phyloP scores from a whole-genome alignment of 2,113 vertebrate species.

The Boleophthalmus pectinirostris region DNA sequence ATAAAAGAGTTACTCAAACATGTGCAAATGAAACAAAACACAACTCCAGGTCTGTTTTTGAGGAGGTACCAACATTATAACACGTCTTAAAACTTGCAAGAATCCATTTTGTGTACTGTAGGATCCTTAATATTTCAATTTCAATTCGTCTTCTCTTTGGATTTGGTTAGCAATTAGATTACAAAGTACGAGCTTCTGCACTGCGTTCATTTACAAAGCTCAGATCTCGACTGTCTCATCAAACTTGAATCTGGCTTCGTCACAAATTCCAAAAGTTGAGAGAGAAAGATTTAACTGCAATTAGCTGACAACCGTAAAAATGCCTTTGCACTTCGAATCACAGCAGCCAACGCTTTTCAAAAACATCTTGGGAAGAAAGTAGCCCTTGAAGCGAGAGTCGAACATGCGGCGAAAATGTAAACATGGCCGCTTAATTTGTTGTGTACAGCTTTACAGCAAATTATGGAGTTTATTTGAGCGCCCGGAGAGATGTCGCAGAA shows the following conservation, averaged over 20 bases:
- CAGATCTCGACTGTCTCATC: too few species aligned
- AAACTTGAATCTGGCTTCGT: neutral
- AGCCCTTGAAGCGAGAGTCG: slow-evolving; percentile 1
- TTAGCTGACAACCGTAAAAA: slow-evolving; percentile 27
- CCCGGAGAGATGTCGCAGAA: slow-evolving; percentile 48
- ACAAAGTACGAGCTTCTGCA: too few species aligned
- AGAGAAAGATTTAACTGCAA: slow-evolving; percentile 8
- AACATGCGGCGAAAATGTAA: slow-evolving; percentile 16
- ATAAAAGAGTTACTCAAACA: too few species aligned
- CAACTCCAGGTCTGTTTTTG: too few species aligned
- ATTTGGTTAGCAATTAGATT: too few species aligned
- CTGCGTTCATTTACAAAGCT: neutral
- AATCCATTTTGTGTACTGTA: too few species aligned
- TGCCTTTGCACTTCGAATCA: neutral
- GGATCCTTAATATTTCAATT: too few species aligned
- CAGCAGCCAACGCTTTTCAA: neutral
- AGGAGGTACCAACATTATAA: too few species aligned
- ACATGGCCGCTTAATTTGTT: slow-evolving; percentile 28
- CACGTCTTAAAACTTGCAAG: too few species aligned
- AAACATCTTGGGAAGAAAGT: neutral
- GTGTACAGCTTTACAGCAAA: slow-evolving; percentile 43
- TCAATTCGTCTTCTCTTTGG: too few species aligned
- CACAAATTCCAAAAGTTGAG: slow-evolving; percentile 9
- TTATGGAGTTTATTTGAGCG: slow-evolving; percentile 42
- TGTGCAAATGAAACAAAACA: too few species aligned